Evolutionary conservation across 2,113 vertebrate genomes (phyloP).

Genomic region (Gymnogyps californianus): DNA sequence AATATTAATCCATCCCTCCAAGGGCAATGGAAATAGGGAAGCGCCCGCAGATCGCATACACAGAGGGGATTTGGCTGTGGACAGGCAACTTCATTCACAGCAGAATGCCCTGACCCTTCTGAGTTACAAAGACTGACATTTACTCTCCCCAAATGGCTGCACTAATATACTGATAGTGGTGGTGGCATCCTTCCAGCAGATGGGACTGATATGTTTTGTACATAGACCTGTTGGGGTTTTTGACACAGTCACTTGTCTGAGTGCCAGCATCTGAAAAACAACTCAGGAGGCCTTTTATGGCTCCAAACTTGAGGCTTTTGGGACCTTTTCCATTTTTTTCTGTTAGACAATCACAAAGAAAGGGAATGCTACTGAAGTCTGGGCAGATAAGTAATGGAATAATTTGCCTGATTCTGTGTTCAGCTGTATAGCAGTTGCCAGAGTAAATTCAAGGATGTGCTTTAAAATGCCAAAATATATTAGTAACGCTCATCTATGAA

Average conservation of each 20-base stretch:
- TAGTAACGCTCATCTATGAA: not conserved
- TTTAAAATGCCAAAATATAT: conserved; percentile 17
- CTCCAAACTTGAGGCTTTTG: not conserved
- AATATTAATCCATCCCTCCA: not conserved
- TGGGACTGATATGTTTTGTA: not conserved
- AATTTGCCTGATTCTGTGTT: not conserved
- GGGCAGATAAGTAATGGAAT: not conserved
- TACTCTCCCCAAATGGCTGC: conserved; percentile 18
- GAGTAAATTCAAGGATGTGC: conserved; percentile 7
- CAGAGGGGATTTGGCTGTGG: not conserved
- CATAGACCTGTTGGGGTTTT: conserved; percentile 32
- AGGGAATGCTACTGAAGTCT: not conserved
- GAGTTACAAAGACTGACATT: not conserved
- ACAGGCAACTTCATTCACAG: not conserved
- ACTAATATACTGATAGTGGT: not conserved
- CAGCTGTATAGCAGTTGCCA: not conserved
- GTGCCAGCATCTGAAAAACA: conserved; percentile 15
- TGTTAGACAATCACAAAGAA: not conserved
- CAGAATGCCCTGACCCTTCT: not conserved
- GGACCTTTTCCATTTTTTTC: not conserved
- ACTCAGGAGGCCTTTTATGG: not conserved
- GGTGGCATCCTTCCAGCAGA: conserved; percentile 42
- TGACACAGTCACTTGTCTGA: conserved; percentile 16
- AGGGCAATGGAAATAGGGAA: not conserved
- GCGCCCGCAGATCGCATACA: accelerated